Conservation (phyloP, 2,888 invertebrate genomes). For the Mythimna vitellina region DNA sequence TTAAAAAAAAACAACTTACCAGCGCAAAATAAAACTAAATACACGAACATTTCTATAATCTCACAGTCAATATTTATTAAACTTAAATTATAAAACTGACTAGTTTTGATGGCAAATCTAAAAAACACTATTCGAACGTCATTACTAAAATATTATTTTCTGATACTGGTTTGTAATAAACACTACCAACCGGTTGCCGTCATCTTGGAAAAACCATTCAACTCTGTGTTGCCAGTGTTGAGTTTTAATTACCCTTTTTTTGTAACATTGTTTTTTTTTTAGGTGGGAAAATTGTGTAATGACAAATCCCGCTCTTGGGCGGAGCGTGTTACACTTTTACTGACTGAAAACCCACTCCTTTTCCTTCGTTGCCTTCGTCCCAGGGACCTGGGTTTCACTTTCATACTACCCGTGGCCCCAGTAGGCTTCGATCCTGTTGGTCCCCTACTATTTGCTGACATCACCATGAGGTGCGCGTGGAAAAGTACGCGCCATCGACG, state of each 20-base stretch:
- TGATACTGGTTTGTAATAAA: slow-evolving; percentile 27
- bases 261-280: no score
- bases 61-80: slow-evolving; percentile 5
- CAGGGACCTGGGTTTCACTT: no score
- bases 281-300: no score
- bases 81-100: slow-evolving; percentile 25
- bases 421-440: no score
- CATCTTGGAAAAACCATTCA: slow-evolving; percentile 44
- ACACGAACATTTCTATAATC: slow-evolving; percentile 45
- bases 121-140: slow-evolving; percentile 26
- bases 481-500: no score
- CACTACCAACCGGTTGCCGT: neutral
- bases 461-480: no score
- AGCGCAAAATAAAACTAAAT: slow-evolving; percentile 25
- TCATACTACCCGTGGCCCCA: no score
- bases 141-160: slow-evolving; percentile 18
- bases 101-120: slow-evolving; percentile 29
- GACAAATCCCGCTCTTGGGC: no score
- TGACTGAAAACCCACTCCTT: no score
- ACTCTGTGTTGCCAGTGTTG: slow-evolving; percentile 22
- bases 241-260: slow-evolving; percentile 8
- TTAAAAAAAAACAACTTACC: slow-evolving; percentile 41
- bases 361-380: no score
- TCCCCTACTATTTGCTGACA: no score
- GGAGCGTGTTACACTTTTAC: no score